A percentile compares a stretch with the other conserved stretches of the same genome.
Conservation (phyloP, 2,888 invertebrate species). For the Cosmia pyralina region DNA sequence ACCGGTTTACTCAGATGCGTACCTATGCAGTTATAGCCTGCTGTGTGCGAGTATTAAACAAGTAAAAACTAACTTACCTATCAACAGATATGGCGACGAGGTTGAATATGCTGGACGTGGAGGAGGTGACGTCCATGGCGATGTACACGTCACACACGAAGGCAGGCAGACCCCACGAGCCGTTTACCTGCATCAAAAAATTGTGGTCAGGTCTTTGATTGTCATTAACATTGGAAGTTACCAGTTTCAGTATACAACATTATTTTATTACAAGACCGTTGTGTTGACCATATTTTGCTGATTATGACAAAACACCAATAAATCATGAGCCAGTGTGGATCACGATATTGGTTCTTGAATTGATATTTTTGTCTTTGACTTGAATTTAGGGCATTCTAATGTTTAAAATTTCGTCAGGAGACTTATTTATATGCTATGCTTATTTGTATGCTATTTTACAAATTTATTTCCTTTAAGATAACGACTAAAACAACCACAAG, state of each 20-base stretch:
- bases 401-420: neutral
- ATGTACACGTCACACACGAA: slow-evolving; percentile 99
- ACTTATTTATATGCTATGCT: neutral
- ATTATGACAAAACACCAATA: neutral
- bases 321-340: no score
- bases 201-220: neutral
- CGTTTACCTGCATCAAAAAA: slow-evolving; percentile 92
- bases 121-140: slow-evolving; percentile 99
- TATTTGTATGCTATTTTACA: neutral
- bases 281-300: neutral
- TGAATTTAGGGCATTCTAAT: neutral
- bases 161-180: slow-evolving; percentile 96
- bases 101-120: slow-evolving; percentile 99
- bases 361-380: neutral
- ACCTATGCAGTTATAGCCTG: no score
- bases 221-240: neutral
- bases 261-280: neutral
- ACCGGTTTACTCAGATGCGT: no score
- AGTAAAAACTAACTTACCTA: slow-evolving; percentile 92
- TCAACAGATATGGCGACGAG: slow-evolving; percentile 99
- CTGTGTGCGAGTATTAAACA: no score
- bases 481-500: neutral
- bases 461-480: neutral
- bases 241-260: neutral
- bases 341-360: neutral